These are phyloP conservation scores for Xiphorhynchus erythropygius DNA, from an alignment of 2,797 vertebrate species.

Conservation along the genomic window DNA sequence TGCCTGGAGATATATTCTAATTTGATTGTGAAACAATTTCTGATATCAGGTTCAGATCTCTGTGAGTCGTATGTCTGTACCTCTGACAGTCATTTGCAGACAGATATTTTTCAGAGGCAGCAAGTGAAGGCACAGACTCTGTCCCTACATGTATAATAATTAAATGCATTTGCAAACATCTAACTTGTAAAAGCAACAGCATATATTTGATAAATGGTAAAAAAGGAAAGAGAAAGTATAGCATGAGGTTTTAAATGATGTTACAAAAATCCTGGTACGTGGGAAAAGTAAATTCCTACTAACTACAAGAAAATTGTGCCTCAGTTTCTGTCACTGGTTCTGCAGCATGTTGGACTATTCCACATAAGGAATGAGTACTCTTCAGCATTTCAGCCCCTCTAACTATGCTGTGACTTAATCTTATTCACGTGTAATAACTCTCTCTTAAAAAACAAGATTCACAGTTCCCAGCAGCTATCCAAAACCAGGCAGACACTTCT, in stretches of 20 bases:
- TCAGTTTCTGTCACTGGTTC: not conserved
- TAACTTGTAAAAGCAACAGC: not conserved
- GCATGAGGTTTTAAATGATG: not conserved
- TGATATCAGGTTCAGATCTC: not conserved
- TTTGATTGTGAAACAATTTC: not conserved
- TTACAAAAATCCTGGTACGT: not conserved
- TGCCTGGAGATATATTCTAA: not conserved
- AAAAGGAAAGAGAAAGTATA: not conserved
- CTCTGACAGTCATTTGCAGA: not conserved
- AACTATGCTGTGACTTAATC: not conserved
- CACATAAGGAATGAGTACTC: not conserved
- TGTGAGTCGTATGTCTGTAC: not conserved
- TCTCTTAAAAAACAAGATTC: not conserved
- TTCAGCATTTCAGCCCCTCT: not conserved
- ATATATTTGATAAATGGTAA: not conserved
- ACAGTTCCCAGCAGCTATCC: not conserved
- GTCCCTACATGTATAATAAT: not conserved
- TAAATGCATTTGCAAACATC: not conserved
- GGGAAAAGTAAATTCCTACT: not conserved
- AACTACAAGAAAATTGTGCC: not conserved
- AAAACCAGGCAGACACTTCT: not conserved
- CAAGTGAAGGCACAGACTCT: not conserved
- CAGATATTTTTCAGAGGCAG: not conserved
- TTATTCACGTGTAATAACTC: not conserved
- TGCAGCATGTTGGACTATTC: rapidly evolving